Evolutionary conservation across 1,140 invertebrate species (phyloP).

Genomic region (Oncopodura yosiiana): DNA sequence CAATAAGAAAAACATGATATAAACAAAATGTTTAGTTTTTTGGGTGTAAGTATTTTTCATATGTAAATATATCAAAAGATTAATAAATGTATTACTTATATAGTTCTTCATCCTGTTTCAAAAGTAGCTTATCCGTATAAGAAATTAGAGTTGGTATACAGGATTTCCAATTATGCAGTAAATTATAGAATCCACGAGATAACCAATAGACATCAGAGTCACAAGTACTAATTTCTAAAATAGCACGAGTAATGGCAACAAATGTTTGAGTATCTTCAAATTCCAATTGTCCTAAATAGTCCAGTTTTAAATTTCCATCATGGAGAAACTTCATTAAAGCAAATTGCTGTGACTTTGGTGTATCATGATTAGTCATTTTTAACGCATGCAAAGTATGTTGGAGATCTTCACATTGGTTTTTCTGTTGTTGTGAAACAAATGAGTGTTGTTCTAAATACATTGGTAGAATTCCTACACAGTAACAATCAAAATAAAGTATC

Average conservation of each 20-base stretch:
- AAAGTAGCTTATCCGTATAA: slow-evolving; percentile 52
- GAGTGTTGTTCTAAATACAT: slow-evolving; percentile 60
- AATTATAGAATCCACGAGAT: slow-evolving; percentile 58
- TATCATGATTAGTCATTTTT: slow-evolving; percentile 47
- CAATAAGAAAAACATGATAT: not conserved
- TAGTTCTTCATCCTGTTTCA: slow-evolving; percentile 58
- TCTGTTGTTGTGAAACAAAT: slow-evolving; percentile 60
- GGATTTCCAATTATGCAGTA: slow-evolving; percentile 52
- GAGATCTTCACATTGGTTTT: slow-evolving; percentile 64
- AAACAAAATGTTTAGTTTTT: not conserved
- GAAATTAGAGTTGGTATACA: slow-evolving; percentile 56
- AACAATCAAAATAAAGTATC: slow-evolving; percentile 16
- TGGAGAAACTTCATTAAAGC: slow-evolving; percentile 68
- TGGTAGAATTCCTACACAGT: slow-evolving; percentile 55
- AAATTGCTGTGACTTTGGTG: slow-evolving; percentile 51
- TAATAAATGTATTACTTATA: slow-evolving; percentile 41
- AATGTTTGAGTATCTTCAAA: slow-evolving; percentile 16
- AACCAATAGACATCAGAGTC: slow-evolving; percentile 70
- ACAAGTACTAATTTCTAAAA: slow-evolving; percentile 52
- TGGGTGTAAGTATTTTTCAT: not conserved
- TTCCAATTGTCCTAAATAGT: slow-evolving; percentile 46
- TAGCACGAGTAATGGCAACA: slow-evolving; percentile 15
- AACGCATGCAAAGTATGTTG: slow-evolving; percentile 57
- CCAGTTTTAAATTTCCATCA: slow-evolving; percentile 51
- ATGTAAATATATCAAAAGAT: not conserved